phyloP scores from a whole-genome alignment of 2,113 vertebrate genomes.

The Aptenodytes forsteri region DNA sequence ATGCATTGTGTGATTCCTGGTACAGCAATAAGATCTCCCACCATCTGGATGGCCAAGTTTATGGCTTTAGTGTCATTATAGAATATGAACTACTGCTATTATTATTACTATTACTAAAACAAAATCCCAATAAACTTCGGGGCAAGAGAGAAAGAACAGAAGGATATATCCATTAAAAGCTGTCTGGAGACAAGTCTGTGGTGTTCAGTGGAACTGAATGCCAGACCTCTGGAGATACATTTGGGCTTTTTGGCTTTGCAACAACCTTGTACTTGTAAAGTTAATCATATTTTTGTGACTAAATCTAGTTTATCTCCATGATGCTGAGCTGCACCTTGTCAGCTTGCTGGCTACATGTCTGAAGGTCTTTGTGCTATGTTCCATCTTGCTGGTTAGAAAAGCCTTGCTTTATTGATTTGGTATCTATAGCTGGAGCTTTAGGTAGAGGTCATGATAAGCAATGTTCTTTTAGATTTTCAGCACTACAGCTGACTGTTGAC shows the following conservation, averaged over 20 bases:
- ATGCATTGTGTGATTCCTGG: neutral
- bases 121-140: neutral
- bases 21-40: neutral
- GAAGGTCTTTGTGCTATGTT: neutral
- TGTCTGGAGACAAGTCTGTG: neutral
- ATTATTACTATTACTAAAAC: neutral
- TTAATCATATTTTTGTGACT: neutral
- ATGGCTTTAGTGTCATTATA: neutral
- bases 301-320: neutral
- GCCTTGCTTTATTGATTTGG: neutral
- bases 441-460: neutral
- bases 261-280: neutral
- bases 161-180: neutral
- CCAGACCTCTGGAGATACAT: neutral
- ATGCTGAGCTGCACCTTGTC: neutral
- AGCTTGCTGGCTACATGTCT: neutral
- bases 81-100: neutral
- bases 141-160: neutral
- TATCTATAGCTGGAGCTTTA: neutral
- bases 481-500: neutral
- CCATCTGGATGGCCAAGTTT: neutral
- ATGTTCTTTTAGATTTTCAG: neutral
- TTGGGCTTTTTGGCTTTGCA: neutral
- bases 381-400: neutral
- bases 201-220: neutral